Percentiles rank a stretch among this genome's conserved stretches.
These are phyloP conservation scores for Chymomyza caudatula DNA, from an alignment of 2,888 invertebrate genomes.

Conservation along the genomic window DNA sequence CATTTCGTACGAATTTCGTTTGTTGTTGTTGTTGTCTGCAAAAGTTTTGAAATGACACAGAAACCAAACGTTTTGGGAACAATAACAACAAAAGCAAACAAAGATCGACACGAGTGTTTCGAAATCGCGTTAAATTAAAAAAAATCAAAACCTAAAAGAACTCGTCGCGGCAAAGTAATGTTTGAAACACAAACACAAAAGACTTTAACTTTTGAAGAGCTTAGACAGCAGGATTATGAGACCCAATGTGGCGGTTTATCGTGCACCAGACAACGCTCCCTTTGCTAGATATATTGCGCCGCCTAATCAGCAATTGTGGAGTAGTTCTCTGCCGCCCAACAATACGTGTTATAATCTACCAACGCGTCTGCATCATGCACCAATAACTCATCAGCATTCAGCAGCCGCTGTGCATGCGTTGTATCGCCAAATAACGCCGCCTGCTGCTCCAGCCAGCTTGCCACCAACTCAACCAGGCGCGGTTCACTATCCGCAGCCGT, in stretches of 20 bases:
- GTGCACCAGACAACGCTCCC: slow-evolving; percentile 60
- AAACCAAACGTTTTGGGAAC: not conserved
- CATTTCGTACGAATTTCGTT: slow-evolving; percentile 42
- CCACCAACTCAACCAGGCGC: slow-evolving; percentile 16
- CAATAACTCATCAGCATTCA: slow-evolving; percentile 49
- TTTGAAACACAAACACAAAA: slow-evolving; percentile 31
- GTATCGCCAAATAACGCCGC: slow-evolving; percentile 26
- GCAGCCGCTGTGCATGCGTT: slow-evolving; percentile 22
- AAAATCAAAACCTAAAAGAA: not conserved
- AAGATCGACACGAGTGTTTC: not conserved
- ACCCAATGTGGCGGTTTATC: slow-evolving; percentile 69
- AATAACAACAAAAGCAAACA: not conserved
- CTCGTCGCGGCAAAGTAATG: slow-evolving; percentile 47
- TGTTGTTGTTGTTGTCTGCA: not conserved
- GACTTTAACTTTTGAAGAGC: not conserved
- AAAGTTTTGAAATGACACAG: not conserved
- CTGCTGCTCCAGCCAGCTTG: not conserved
- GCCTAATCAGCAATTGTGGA: not conserved
- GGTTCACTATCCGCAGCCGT: slow-evolving; percentile 8
- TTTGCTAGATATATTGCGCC: slow-evolving; percentile 7
- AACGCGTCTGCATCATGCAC: not conserved
- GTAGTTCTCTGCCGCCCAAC: not conserved
- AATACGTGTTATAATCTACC: slow-evolving; percentile 19
- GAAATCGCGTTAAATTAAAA: not conserved
- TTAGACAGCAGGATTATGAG: slow-evolving; percentile 66